Evolutionary conservation across 2,888 invertebrate species (phyloP), one percentile per base, ranked within the genome.

Genomic region (Ephialtes manifestator): DNA sequence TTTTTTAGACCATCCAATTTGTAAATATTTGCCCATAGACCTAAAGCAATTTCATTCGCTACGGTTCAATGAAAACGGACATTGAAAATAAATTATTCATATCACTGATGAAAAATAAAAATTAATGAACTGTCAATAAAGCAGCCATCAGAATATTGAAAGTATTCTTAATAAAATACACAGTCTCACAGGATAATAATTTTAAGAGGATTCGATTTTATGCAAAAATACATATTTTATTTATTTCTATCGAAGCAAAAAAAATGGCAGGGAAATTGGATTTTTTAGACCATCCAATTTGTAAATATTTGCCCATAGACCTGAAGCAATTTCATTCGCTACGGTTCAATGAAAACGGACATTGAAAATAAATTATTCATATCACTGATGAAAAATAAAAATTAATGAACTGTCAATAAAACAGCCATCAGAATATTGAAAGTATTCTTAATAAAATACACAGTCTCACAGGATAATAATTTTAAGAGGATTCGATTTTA

Each of bases 11-110:
- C n/a, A n/a, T n/a, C n/a, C n/a, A n/a, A n/a, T n/a, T n/a, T n/a
- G n/a, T n/a, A n/a, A n/a, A n/a, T n/a, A n/a, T n/a, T n/a, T n/a
- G 35, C 82, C 67, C 58, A 75, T 71, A 67, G 79, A 76, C 75
- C 70, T 20, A 7, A 76, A 83, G 39, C 28, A 18, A 65, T 65
- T 18, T 13, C 65, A 20, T 65, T n/a, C 31, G 60, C 3, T 60
- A 31, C n/a, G 15, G 31, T 35, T 39, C 31, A 35, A n/a, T 63
- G n/a, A 31, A 11, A n/a, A 39, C 10, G 8, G 65, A 10, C 39
- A 7, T 65, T 39, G 2, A 39, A 20, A 39, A 65, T 65, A 43
- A 65, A 65, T 65, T 18, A 65, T 65, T 65, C 65, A 39, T 65
- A 4, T 18, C 10, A 65, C 39, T 20, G 8, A 39, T 65, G 7